Evolutionary conservation across 2,797 vertebrate species (phyloP).

Genomic region (Hemitrygon akajei): DNA sequence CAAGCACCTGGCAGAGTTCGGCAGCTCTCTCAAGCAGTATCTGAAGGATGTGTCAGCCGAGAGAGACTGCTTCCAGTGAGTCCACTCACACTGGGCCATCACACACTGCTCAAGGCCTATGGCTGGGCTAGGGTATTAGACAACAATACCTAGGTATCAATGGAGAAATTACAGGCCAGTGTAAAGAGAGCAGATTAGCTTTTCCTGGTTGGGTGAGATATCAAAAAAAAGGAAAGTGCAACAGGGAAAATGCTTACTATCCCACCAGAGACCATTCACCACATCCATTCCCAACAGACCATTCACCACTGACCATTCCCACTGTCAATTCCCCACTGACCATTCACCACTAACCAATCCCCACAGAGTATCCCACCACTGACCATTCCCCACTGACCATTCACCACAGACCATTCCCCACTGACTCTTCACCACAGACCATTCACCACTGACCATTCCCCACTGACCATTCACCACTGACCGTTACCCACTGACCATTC

Average conservation of each 20-base stretch:
- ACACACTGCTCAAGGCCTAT: too few species aligned
- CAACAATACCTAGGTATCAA: too few species aligned
- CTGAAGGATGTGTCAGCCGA: constrained; percentile 80
- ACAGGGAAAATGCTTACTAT: too few species aligned
- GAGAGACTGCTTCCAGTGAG: constrained; percentile 89
- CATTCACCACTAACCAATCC: background rate
- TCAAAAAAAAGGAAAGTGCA: too few species aligned
- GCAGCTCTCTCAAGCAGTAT: constrained; percentile 86
- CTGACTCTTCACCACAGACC: too few species aligned
- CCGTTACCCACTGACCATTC: background rate
- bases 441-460: too few species aligned
- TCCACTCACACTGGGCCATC: constrained; percentile 39
- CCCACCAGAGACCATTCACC: background rate
- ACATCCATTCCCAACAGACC: background rate
- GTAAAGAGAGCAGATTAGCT: too few species aligned
- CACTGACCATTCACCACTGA: background rate
- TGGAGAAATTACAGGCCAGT: too few species aligned
- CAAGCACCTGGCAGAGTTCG: constrained; percentile 82
- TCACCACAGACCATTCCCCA: background rate
- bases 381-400: background rate
- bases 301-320: background rate
- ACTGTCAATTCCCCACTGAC: too few species aligned
- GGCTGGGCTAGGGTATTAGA: too few species aligned
- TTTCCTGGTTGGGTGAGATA: too few species aligned
- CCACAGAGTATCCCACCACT: background rate